A percentile compares a stretch with the other conserved stretches of the same genome.
Conservation (phyloP, 2,888 invertebrate genomes). For the Ormyrus labotus region DNA sequence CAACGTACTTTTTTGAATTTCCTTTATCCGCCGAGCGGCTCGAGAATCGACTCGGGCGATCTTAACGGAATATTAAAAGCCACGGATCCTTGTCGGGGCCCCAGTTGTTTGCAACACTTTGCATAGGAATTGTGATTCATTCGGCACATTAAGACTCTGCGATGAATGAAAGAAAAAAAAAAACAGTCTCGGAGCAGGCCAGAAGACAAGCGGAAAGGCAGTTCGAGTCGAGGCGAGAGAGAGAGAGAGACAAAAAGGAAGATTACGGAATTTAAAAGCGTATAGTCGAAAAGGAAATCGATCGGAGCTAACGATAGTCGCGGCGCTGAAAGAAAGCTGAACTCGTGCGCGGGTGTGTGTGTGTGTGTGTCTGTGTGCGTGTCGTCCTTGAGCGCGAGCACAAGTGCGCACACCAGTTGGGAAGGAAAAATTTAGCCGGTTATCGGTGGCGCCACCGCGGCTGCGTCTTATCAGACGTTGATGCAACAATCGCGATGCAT, state of each 20-base stretch:
- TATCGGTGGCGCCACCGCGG: conserved; percentile 22
- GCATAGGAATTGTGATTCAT: conserved; percentile 21
- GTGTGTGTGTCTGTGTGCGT: too few relatives aligned
- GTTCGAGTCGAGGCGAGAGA: background rate
- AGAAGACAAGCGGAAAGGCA: too few relatives aligned
- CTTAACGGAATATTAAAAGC: too few relatives aligned
- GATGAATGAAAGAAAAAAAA: too few relatives aligned
- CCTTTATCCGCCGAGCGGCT: too few relatives aligned
- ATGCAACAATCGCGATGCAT: conserved; percentile 45
- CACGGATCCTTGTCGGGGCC: background rate
- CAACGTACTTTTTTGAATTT: too few relatives aligned
- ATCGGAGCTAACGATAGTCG: background rate
- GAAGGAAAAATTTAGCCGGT: conserved; percentile 18
- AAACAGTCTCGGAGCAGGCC: too few relatives aligned
- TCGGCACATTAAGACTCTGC: background rate
- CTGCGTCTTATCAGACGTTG: conserved; percentile 36
- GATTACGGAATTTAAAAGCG: background rate
- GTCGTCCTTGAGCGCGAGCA: conserved; percentile 22
- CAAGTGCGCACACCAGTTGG: background rate
- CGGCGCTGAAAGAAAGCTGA: too few relatives aligned
- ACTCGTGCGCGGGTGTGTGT: too few relatives aligned
- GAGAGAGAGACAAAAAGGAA: background rate
- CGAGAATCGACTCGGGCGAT: too few relatives aligned
- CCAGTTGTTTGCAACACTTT: background rate
- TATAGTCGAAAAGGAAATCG: background rate